Evolutionary conservation across 2,888 invertebrate genomes (phyloP).

Genomic region (Chrysolina americana): DNA sequence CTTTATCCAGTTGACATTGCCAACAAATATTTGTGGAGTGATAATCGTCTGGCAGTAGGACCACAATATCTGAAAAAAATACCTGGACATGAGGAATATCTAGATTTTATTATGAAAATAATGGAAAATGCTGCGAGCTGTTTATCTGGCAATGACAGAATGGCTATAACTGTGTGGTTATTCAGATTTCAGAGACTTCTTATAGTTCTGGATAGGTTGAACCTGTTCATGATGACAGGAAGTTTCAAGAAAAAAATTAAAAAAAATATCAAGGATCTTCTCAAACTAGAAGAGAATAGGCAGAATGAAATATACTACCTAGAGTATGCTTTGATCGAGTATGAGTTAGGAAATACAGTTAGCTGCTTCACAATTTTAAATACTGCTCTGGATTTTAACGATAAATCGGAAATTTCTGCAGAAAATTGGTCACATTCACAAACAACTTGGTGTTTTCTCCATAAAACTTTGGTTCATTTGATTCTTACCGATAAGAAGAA

Average conservation of each 20-base stretch:
- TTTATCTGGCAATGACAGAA: constrained; percentile 69
- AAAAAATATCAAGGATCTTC: constrained; percentile 72
- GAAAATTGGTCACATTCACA: constrained; percentile 58
- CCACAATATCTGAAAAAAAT: constrained; percentile 75
- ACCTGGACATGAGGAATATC: constrained; percentile 76
- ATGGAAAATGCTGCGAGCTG: constrained; percentile 72
- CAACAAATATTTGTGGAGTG: constrained; percentile 67
- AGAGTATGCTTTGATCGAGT: constrained; percentile 77
- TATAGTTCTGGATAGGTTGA: constrained; percentile 70
- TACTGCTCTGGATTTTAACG: constrained; percentile 68
- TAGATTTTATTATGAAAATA: constrained; percentile 71
- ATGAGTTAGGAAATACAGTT: constrained; percentile 70
- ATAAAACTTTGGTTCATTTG: constrained; percentile 64
- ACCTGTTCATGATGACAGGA: constrained; percentile 67
- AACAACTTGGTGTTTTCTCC: constrained; percentile 67
- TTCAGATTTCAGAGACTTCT: constrained; percentile 75
- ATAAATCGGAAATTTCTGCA: constrained; percentile 53
- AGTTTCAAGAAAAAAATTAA: constrained; percentile 71
- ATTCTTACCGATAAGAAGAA: constrained; percentile 18
- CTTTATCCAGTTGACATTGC: constrained; percentile 62
- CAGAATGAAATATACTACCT: constrained; percentile 74
- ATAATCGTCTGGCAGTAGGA: constrained; percentile 71
- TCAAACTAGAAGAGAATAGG: constrained; percentile 73
- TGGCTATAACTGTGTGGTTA: constrained; percentile 76
- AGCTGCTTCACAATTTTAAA: constrained; percentile 71